Evolutionary conservation across 2,113 vertebrate genomes (phyloP).

Genomic region (Poeciliopsis occidentalis): DNA sequence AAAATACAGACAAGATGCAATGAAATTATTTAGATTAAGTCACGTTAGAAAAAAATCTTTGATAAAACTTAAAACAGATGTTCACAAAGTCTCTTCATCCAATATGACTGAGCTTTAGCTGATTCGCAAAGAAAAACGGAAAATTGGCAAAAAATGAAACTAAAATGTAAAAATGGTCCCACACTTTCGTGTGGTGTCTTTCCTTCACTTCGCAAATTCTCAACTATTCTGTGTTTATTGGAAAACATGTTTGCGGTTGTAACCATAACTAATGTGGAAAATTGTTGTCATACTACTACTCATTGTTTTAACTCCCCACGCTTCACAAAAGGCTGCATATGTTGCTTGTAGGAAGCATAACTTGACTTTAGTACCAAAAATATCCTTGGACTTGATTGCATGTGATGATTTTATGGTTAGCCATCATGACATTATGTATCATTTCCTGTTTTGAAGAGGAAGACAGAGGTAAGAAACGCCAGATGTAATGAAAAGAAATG

Average conservation of each 20-base stretch:
- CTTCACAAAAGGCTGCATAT: background rate
- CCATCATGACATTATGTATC: constrained; percentile 29
- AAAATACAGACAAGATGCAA: no score
- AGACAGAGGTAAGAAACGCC: constrained; percentile 36
- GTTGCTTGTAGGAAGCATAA: background rate
- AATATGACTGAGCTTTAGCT: no score
- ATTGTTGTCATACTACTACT: background rate
- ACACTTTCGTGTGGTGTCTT: background rate
- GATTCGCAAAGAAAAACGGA: no score
- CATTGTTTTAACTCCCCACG: background rate
- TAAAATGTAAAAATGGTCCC: no score
- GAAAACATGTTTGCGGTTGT: background rate
- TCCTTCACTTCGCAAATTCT: background rate
- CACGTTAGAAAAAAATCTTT: no score
- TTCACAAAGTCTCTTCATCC: no score
- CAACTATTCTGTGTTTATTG: background rate
- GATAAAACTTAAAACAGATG: no score
- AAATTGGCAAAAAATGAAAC: no score
- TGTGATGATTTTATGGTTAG: constrained; percentile 8
- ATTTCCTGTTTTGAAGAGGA: constrained; percentile 14
- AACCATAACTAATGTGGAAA: background rate
- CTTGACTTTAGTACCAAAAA: background rate
- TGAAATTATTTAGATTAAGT: no score
- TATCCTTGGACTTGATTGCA: background rate
- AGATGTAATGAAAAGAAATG: constrained; percentile 17